Conservation (phyloP, 1,140 invertebrate species). For the Pseudachorutes palmiensis region DNA sequence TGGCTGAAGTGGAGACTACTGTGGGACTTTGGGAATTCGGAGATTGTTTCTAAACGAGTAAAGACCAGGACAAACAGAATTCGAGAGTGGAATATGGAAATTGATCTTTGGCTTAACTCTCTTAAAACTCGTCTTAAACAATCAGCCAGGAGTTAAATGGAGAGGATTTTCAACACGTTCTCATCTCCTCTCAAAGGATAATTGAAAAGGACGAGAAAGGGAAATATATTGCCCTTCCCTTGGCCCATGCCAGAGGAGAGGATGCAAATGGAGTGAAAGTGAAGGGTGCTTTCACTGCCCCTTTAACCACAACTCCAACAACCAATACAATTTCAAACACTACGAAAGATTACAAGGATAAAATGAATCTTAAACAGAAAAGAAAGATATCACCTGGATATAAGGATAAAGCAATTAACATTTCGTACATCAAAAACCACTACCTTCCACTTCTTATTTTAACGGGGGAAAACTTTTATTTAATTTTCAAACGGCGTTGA, state of each 20-base stretch:
- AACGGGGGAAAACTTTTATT: too few species aligned
- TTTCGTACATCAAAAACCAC: too few species aligned
- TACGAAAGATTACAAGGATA: too few species aligned
- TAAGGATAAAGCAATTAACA: too few species aligned
- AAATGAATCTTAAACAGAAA: too few species aligned
- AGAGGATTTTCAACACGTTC: slow-evolving; percentile 7
- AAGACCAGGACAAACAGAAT: not conserved
- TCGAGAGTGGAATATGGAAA: slow-evolving; percentile 5
- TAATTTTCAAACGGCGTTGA: too few species aligned
- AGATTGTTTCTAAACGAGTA: not conserved
- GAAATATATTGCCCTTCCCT: too few species aligned
- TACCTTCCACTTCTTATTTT: too few species aligned
- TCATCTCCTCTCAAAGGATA: slow-evolving; percentile 7
- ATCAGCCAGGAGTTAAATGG: slow-evolving; percentile 8
- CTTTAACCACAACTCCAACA: slow-evolving; percentile 6
- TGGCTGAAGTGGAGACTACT: not conserved
- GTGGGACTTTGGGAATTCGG: not conserved
- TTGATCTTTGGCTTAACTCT: slow-evolving; percentile 16
- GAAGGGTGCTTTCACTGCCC: not conserved
- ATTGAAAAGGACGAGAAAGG: slow-evolving; percentile 17
- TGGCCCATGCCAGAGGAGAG: slow-evolving; percentile 3
- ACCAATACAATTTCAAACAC: too few species aligned
- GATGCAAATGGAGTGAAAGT: not conserved
- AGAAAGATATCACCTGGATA: too few species aligned
- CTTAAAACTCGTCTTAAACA: slow-evolving; percentile 15